phyloP scores from a whole-genome alignment of 92 coral and sea anemone species.

The Epizoanthus ramosus region DNA sequence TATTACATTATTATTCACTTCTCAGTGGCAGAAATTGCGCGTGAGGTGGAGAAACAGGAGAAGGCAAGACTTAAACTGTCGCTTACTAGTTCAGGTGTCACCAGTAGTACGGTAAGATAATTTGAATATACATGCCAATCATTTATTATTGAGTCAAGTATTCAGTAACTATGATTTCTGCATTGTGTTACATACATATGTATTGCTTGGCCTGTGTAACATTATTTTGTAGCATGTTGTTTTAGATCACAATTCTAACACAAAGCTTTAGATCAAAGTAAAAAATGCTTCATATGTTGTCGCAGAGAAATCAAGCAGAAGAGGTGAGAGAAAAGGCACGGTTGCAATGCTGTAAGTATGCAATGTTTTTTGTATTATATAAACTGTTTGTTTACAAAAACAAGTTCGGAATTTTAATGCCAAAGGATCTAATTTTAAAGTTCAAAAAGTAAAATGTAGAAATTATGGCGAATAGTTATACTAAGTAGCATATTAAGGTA shows the following conservation, averaged over 20 bases:
- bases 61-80: slow-evolving; percentile 50
- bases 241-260: no score
- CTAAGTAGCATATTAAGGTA: not conserved
- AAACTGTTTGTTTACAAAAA: not conserved
- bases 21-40: slow-evolving; percentile 77
- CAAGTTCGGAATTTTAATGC: not conserved
- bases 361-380: no score
- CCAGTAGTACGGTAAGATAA: slow-evolving; percentile 54
- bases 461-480: not conserved
- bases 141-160: no score
- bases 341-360: slow-evolving; percentile 68
- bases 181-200: no score
- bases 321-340: slow-evolving; percentile 79
- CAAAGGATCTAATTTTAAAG: not conserved
- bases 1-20: not conserved
- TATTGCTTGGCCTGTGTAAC: no score
- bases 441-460: not conserved
- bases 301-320: slow-evolving; percentile 70
- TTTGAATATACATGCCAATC: not conserved
- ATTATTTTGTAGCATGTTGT: no score
- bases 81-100: slow-evolving; percentile 36
- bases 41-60: slow-evolving; percentile 82
- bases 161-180: no score
- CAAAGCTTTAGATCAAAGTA: not conserved
- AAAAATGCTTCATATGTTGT: not conserved